Base-by-base conservation (phyloP, 53 echinoderm and acorn worm species). In the Glandiceps talaboti region DNA sequence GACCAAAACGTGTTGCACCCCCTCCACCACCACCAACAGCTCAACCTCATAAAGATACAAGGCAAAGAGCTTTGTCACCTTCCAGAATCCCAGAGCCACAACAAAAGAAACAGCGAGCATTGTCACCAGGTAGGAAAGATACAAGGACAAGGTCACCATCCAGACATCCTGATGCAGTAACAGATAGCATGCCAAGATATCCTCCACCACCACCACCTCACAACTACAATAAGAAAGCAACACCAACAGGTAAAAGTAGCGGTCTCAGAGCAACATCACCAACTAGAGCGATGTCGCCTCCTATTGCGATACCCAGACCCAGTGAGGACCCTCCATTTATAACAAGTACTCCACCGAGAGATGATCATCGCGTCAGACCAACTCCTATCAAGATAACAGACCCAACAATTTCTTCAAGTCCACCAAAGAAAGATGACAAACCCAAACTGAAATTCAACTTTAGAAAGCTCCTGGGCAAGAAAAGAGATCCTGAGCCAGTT, bases 1-100 rank as follows among this genome's bases (percentile, higher is more conserved):
- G 84, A 64, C 88, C 82, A 76, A 93, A 93, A 74, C 74, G 93
- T 27, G 73, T 86, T 25, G 93, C 93, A 29, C 93, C 93, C 1
- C 74, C 78, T 76, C 93, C 93, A 28, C 93, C 93, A 29, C 83
- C 85, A 1, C 78, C 64, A 45, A 6, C 64, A 6, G 6, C 64
- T 45, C 6, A 6, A 12, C 64, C 6, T 6, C 6, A 45, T 45
- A 45, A 45, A 45, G n/a, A n/a, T n/a, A n/a, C n/a, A n/a, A n/a
- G n/a, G n/a, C n/a, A n/a, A n/a, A n/a, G n/a, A n/a, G 6, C 64
- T 12, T 20, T 20, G 20, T 45, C 64, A 45, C 64, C 64, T 6
- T 20, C 6, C 6, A 45, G 64, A 45, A 20, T 45, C 6, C 64
- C 6, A 45, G 64, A 45, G 20, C 6, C 64, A 12, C 64, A 45